Evolutionary conservation across 1,140 invertebrate species (phyloP).

Genomic region (Ceratosolen solmsi): DNA sequence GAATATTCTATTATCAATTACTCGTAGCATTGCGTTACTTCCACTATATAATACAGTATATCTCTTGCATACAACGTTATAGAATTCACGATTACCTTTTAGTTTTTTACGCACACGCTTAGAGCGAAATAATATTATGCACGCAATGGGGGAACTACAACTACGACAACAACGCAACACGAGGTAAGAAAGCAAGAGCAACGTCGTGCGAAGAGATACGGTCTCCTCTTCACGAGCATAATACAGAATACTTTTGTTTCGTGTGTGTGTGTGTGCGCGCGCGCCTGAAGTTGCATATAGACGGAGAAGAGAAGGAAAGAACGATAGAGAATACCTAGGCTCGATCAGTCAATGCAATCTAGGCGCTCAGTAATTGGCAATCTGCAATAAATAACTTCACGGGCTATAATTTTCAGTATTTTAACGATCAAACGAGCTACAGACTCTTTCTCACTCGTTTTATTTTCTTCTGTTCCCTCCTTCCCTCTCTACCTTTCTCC

Average conservation of each 20-base stretch:
- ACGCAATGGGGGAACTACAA: constrained; percentile 10
- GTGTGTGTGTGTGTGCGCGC: not conserved
- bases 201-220: constrained; percentile 23
- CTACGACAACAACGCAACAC: constrained; percentile 17
- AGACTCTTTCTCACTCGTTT: constrained; percentile 5
- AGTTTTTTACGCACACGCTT: not conserved
- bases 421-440: constrained; percentile 58
- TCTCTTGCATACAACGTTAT: not conserved
- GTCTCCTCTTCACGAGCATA: not conserved
- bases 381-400: constrained; percentile 63
- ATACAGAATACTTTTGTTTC: not conserved
- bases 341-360: constrained; percentile 64
- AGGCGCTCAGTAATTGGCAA: constrained; percentile 64
- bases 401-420: constrained; percentile 63
- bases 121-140: constrained; percentile 36
- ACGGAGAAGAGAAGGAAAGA: constrained; percentile 15
- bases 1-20: constrained; percentile 4
- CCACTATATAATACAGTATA: not conserved
- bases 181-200: constrained; percentile 20
- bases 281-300: not conserved
- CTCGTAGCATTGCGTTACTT: not conserved
- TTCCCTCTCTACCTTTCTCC: not conserved
- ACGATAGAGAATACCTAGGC: constrained; percentile 46
- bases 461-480: not conserved
- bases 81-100: constrained; percentile 13